Evolutionary conservation across 2,888 invertebrate species (phyloP).

Genomic region (Pogonocherus hispidulus): DNA sequence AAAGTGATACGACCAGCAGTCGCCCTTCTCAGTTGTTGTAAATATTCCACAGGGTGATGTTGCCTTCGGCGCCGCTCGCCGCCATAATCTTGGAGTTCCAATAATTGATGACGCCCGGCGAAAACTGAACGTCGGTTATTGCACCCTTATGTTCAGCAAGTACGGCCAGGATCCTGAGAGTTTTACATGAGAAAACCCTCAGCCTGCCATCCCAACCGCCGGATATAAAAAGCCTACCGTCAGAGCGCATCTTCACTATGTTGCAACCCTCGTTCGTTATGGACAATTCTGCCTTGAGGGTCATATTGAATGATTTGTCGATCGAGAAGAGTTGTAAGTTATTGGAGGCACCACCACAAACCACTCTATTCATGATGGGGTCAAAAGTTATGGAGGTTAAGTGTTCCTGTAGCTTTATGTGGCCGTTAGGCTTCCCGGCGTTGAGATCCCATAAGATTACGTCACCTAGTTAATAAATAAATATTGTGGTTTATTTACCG

Average conservation of each 20-base stretch:
- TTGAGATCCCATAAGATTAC: slow-evolving; percentile 80
- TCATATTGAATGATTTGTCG: slow-evolving; percentile 71
- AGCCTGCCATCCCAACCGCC: slow-evolving; percentile 81
- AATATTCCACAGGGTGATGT: slow-evolving; percentile 85
- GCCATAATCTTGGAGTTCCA: slow-evolving; percentile 87
- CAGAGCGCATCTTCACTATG: slow-evolving; percentile 76
- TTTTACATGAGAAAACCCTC: slow-evolving; percentile 85
- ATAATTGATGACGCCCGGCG: slow-evolving; percentile 74
- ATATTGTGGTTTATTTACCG: no score
- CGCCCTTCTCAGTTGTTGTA: slow-evolving; percentile 76
- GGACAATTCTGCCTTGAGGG: slow-evolving; percentile 74
- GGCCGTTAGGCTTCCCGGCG: slow-evolving; percentile 73
- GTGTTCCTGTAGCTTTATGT: slow-evolving; percentile 74
- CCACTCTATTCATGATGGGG: slow-evolving; percentile 75
- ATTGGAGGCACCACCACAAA: slow-evolving; percentile 77
- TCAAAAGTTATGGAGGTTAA: slow-evolving; percentile 83
- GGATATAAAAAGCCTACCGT: slow-evolving; percentile 80
- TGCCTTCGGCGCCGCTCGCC: slow-evolving; percentile 81
- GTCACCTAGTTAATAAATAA: slow-evolving; percentile 67
- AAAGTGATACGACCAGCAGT: no score
- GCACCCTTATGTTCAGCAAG: slow-evolving; percentile 80
- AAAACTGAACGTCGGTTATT: slow-evolving; percentile 81
- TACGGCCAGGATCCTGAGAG: slow-evolving; percentile 79
- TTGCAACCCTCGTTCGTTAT: slow-evolving; percentile 84
- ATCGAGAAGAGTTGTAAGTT: slow-evolving; percentile 69